Base-by-base conservation (phyloP, 2,888 invertebrate species). In the Nezara viridula region DNA sequence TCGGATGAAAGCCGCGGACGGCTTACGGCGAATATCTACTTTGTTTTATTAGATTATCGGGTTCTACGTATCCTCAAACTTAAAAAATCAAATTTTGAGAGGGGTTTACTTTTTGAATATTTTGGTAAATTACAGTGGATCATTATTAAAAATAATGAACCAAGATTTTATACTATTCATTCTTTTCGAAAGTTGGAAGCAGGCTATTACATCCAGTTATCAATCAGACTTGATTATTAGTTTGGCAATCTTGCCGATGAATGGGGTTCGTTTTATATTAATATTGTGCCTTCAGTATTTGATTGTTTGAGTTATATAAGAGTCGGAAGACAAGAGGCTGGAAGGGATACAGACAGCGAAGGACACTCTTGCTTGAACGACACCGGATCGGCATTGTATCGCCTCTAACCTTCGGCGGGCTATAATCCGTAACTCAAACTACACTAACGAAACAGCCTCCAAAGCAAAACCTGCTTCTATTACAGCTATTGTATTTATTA, bases 301-400 rank as follows among this genome's bases (percentile, higher is more conserved):
- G 19, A 19, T 16, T 32, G 27, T 60, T 60, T 1, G 16, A 32
- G 66, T 73, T 73, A 37, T 73, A 19, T 73, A 73, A 73, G 16
- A 19, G 32, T 16, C 0, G 16, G 32, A 16, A 16, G 2, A 21
- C 3, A 5, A 10, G 66, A 37, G 37, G 21, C 10, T 73, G 66
- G 32, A 73, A 73, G 37, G 19, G 81, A 47, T 81, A 44, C 44
- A n/a, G 7, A 7, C 3, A 14, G 44, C 44, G 81, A 81, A 81
- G 81, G 81, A 40, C 81, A 81, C n/a, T 0, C n/a, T 44, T 4
- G 44, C 44, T 44, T 19, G 21, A 77, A 40, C 40, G 81, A 81
- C 44, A 81, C 81, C 81, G 81, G 44, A 81, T 81, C 81, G 81
- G 81, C 81, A 37, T 81, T 81, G 81, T 81, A 16, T 81, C 44